phyloP scores from a whole-genome alignment of 2,113 vertebrate species.

The Gracilinanus agilis region DNA sequence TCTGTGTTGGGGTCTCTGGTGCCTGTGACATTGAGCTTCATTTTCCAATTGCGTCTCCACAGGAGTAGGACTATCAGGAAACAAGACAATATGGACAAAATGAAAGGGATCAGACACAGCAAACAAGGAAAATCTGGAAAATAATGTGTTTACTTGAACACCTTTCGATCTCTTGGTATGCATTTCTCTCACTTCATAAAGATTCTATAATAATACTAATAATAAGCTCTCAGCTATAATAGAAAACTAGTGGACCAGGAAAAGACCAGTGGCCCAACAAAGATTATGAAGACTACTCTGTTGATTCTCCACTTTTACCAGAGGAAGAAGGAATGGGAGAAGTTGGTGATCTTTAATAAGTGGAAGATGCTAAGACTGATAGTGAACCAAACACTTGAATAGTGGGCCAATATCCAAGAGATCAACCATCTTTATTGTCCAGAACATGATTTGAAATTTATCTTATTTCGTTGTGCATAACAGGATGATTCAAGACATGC shows the following conservation, averaged over 20 bases:
- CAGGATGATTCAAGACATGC: background rate
- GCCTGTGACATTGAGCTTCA: background rate
- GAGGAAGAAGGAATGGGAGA: conserved; percentile 52
- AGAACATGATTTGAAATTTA: background rate
- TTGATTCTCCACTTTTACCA: conserved; percentile 44
- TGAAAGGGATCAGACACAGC: background rate
- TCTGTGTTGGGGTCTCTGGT: conserved; percentile 11
- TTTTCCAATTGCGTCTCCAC: conserved; percentile 55
- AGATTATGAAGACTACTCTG: background rate
- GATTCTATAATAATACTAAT: too few relatives aligned
- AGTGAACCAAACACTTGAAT: conserved; percentile 51
- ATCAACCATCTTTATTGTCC: too few relatives aligned
- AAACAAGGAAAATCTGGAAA: fast-evolving
- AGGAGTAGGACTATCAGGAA: conserved; percentile 54
- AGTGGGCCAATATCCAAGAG: background rate
- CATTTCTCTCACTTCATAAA: conserved; percentile 3
- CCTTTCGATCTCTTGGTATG: background rate
- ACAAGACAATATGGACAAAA: background rate
- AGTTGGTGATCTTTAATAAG: conserved; percentile 66
- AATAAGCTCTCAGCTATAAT: fast-evolving
- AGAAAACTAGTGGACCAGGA: background rate
- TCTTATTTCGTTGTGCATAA: background rate
- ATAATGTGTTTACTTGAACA: fast-evolving
- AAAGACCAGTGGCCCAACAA: background rate
- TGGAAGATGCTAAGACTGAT: conserved; percentile 62